Evolutionary conservation across 2,888 invertebrate species (phyloP), one percentile per base, ranked within the genome.

Genomic region (Ceramica pisi): DNA sequence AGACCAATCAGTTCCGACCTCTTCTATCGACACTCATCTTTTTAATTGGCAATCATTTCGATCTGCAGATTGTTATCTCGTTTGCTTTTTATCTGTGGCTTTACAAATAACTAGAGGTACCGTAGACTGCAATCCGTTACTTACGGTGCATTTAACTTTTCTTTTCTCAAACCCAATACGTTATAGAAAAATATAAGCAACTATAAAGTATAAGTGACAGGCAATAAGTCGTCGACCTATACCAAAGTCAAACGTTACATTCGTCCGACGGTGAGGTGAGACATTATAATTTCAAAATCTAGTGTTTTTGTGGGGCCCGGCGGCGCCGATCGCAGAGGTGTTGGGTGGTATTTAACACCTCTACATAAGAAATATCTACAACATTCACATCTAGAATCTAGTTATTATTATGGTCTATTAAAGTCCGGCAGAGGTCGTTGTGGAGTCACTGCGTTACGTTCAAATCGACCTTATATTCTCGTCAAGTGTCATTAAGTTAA

Each of bases 261-360:
- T 75, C 80, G 73, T 72, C 64, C 75, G 71, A 48, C 73, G 46
- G 59, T 50, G 75, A 59, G 59, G 69, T 71, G 73, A 69, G 71
- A 76, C 74, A 91, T 92, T 91, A 90, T 86, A 90, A 91, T 92
- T 92, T 92, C 87, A 92, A 91, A 92, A 92, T 85, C 75, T 86
- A 86, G 87, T 85, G 88, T 90, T 92, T 91, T 90, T 90, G 88
- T 89, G 83, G 77, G 79, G 83, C 82, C 80, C 81, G 83, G 81
- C 84, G 85, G 81, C 84, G 85, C 69, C 81, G 79, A 78, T 80
- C 83, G 86, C 81, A 86, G n/a, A n/a, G n/a, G n/a, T n/a, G n/a
- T n/a, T n/a, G n/a, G n/a, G n/a, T n/a, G n/a, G n/a, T 87, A 82
- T 85, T 83, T 80, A 85, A 71, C 73, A 80, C 75, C 50, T 67